Evolutionary conservation across 2,113 vertebrate species (phyloP).

Genomic region (Phylloscopus trochilus): DNA sequence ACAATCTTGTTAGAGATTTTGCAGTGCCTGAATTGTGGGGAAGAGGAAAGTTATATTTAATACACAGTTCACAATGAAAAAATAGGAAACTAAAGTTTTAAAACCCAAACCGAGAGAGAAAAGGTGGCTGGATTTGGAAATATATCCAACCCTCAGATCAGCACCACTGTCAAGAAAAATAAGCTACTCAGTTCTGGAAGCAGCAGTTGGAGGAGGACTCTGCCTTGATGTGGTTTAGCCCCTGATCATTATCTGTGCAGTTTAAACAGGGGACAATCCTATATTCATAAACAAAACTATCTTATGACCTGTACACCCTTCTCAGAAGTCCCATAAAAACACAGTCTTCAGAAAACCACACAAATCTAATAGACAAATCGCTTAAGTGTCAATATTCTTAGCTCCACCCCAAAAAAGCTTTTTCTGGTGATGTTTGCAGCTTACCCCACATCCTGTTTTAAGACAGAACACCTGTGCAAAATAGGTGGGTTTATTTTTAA

Average conservation of each 20-base stretch:
- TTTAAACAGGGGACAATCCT: neutral
- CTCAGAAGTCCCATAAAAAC: constrained; percentile 14
- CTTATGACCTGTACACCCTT: neutral
- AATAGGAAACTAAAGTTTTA: neutral
- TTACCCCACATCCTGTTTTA: constrained; percentile 59
- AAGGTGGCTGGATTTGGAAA: neutral
- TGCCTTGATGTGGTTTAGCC: neutral
- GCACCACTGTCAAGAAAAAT: neutral
- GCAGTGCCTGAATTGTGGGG: neutral
- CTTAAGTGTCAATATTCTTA: constrained; percentile 8
- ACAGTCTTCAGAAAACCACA: constrained; percentile 47
- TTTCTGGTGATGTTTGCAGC: neutral
- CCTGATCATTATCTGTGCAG: neutral
- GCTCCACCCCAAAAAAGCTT: neutral
- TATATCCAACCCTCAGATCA: neutral
- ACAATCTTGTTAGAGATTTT: neutral
- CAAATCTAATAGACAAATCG: neutral
- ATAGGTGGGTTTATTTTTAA: constrained; percentile 30
- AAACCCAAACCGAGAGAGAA: neutral
- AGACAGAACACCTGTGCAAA: neutral
- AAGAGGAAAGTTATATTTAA: neutral
- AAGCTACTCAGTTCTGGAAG: neutral
- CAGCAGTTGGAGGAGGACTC: neutral
- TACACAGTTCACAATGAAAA: neutral
- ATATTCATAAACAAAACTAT: neutral